Percentiles rank a stretch among this genome's conserved stretches.
phyloP scores from a whole-genome alignment of 2,113 vertebrate genomes.

The Strigops habroptila region DNA sequence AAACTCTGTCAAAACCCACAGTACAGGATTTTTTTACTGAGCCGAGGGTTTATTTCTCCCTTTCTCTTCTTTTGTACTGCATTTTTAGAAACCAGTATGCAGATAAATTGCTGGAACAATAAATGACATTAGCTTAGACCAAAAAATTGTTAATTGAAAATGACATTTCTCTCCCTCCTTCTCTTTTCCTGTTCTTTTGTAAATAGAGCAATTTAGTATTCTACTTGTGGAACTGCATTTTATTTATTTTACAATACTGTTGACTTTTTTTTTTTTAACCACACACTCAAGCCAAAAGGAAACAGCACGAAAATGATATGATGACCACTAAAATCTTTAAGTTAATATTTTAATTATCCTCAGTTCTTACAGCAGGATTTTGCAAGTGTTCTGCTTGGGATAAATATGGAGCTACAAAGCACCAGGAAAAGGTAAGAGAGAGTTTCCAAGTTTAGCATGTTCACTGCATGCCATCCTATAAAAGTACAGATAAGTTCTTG shows the following conservation, averaged over 20 bases:
- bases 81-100: conserved; percentile 5
- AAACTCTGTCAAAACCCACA: conserved; percentile 45
- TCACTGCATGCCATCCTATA: background rate
- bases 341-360: background rate
- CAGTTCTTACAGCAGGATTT: background rate
- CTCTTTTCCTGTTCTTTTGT: background rate
- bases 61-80: background rate
- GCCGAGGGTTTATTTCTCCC: background rate
- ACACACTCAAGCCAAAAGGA: background rate
- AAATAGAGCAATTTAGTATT: background rate
- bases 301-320: background rate
- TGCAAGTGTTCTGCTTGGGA: background rate
- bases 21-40: conserved; percentile 6
- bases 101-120: background rate
- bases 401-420: background rate
- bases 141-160: background rate
- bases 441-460: background rate
- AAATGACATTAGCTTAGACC: background rate
- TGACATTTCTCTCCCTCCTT: background rate
- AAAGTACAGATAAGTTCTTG: background rate
- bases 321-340: background rate
- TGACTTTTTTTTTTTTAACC: background rate
- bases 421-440: background rate
- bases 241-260: background rate
- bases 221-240: background rate